Evolutionary conservation across 2,113 vertebrate genomes (phyloP).

Genomic region (Macquaria ambigua): DNA sequence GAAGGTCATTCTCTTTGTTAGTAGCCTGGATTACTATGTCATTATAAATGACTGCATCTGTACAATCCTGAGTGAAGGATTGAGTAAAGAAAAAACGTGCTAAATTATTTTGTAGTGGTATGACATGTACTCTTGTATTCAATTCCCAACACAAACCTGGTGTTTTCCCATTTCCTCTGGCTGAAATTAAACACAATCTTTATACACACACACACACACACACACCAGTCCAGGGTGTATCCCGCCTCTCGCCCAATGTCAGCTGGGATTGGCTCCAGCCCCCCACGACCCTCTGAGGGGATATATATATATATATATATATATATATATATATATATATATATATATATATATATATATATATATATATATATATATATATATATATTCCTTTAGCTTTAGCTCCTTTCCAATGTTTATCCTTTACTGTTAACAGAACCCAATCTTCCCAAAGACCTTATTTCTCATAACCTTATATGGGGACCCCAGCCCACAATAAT

Average conservation of each 20-base stretch:
- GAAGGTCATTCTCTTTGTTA: neutral
- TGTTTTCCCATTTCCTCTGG: neutral
- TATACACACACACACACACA: too few relatives aligned
- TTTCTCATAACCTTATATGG: slow-evolving; percentile 17
- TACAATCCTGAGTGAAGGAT: neutral
- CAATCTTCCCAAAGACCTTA: neutral
- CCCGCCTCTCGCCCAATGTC: too few relatives aligned
- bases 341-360: too few relatives aligned
- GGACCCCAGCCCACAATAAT: slow-evolving; percentile 36
- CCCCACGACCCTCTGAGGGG: too few relatives aligned
- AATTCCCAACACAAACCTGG: neutral
- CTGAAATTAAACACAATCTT: neutral
- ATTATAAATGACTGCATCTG: neutral
- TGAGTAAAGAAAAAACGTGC: neutral
- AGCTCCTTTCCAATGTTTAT: neutral
- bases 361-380: too few relatives aligned
- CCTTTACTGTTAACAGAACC: neutral
- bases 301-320: too few relatives aligned
- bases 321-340: too few relatives aligned
- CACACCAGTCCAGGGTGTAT: too few relatives aligned
- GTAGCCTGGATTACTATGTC: neutral
- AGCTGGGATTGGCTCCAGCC: too few relatives aligned
- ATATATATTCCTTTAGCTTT: neutral
- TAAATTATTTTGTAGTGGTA: neutral
- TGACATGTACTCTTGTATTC: neutral